These are phyloP conservation scores for Oceanodroma tethys DNA, from an alignment of 2,113 vertebrate genomes.

Conservation along the genomic window DNA sequence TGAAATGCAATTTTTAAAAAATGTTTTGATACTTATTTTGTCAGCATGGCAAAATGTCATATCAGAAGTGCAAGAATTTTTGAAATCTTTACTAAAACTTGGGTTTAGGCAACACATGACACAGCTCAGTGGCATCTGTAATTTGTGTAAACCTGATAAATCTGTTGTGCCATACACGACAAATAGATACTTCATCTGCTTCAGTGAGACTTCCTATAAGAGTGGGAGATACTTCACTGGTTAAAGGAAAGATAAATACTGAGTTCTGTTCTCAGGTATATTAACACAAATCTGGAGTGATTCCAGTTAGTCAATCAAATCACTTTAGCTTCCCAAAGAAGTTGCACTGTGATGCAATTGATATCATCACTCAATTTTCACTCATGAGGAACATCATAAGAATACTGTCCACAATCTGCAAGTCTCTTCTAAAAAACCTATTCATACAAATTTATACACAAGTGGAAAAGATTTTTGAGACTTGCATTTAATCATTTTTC, in stretches of 20 bases:
- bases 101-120: neutral
- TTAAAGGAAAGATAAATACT: neutral
- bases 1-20: neutral
- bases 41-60: neutral
- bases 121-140: neutral
- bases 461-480: neutral
- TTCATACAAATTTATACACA: neutral
- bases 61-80: neutral
- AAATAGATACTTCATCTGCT: neutral
- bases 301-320: neutral
- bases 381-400: neutral
- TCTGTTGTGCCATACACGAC: neutral
- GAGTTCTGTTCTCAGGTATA: neutral
- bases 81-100: neutral
- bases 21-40: neutral
- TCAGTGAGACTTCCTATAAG: neutral
- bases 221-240: neutral
- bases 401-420: neutral
- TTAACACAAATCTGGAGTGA: neutral
- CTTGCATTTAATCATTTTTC: neutral
- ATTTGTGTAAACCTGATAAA: neutral
- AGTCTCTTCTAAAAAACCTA: neutral
- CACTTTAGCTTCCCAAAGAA: neutral
- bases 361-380: neutral
- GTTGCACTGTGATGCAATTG: neutral